These are phyloP conservation scores for Tetramorium bicarinatum DNA, from an alignment of 2,888 invertebrate species.

Conservation along the genomic window DNA sequence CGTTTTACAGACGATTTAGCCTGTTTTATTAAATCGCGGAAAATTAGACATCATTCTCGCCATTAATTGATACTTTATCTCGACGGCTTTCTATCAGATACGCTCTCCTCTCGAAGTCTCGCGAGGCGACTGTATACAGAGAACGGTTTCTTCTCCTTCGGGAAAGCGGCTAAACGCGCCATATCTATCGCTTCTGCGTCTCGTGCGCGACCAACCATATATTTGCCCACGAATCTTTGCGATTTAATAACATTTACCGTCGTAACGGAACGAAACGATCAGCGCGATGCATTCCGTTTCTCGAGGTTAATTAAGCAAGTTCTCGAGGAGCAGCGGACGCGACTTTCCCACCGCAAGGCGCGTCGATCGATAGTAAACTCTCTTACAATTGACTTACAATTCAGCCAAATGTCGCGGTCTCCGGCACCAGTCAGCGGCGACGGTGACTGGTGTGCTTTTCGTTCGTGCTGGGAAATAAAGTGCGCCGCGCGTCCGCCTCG, in stretches of 20 bases:
- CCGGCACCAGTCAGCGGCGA: neutral
- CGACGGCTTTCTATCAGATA: slow-evolving; percentile 27
- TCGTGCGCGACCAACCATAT: neutral
- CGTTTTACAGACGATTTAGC: neutral
- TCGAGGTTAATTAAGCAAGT: slow-evolving; percentile 9
- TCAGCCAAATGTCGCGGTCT: slow-evolving; percentile 11
- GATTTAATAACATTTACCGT: slow-evolving; percentile 13
- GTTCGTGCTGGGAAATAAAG: slow-evolving; percentile 36
- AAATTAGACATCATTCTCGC: slow-evolving; percentile 8
- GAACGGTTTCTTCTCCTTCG: slow-evolving; percentile 19
- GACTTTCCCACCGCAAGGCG: slow-evolving; percentile 6
- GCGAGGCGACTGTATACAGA: slow-evolving; percentile 10
- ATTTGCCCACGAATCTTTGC: neutral
- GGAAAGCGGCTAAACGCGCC: neutral
- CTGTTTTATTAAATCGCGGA: slow-evolving; percentile 1
- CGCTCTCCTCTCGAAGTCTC: slow-evolving; percentile 7
- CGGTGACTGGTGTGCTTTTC: slow-evolving; percentile 6
- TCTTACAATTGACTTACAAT: neutral
- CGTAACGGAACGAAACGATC: slow-evolving; percentile 8
- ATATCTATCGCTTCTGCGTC: neutral
- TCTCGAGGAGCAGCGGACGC: neutral
- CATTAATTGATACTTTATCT: slow-evolving; percentile 28
- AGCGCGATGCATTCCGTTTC: neutral
- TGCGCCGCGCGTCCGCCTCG: slow-evolving; percentile 5
- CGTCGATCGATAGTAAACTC: slow-evolving; percentile 12